These are phyloP conservation scores for Neodon shergylaensis DNA, from an alignment of 2,113 vertebrate species.

Conservation along the genomic window DNA sequence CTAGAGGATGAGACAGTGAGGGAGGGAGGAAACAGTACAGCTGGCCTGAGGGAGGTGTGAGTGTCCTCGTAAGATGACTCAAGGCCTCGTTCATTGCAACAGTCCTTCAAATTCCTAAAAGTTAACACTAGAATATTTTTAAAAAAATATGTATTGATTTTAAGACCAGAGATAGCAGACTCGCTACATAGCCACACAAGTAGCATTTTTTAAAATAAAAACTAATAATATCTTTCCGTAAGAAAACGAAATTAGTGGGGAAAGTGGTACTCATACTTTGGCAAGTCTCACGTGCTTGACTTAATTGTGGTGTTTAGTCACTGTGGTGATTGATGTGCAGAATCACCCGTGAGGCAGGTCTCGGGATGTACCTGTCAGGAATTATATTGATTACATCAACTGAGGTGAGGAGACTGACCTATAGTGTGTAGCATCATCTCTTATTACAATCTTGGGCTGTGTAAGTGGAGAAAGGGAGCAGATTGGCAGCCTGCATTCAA, in stretches of 20 bases:
- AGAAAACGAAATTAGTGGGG: not conserved
- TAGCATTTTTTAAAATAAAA: not conserved
- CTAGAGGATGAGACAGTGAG: not conserved
- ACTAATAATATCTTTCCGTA: not conserved
- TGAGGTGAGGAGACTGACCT: not conserved
- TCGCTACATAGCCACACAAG: not conserved
- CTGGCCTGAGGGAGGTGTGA: rapidly evolving
- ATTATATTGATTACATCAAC: no score
- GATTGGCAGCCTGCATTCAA: no score
- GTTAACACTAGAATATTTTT: not conserved
- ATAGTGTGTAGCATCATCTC: not conserved
- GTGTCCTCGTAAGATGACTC: rapidly evolving
- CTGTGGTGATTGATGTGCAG: no score
- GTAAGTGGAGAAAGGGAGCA: not conserved
- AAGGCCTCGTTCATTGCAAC: not conserved
- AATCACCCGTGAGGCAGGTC: not conserved
- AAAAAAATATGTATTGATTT: not conserved
- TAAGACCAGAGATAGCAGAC: not conserved
- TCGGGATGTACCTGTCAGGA: no score
- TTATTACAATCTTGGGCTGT: not conserved
- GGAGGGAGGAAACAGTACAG: not conserved
- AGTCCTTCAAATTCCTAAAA: not conserved
- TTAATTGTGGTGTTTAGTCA: not conserved
- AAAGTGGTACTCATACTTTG: not conserved
- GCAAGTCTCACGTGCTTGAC: not conserved